These are phyloP conservation scores for Mellilla xanthometata DNA, from an alignment of 2,888 invertebrate genomes.

Conservation along the genomic window DNA sequence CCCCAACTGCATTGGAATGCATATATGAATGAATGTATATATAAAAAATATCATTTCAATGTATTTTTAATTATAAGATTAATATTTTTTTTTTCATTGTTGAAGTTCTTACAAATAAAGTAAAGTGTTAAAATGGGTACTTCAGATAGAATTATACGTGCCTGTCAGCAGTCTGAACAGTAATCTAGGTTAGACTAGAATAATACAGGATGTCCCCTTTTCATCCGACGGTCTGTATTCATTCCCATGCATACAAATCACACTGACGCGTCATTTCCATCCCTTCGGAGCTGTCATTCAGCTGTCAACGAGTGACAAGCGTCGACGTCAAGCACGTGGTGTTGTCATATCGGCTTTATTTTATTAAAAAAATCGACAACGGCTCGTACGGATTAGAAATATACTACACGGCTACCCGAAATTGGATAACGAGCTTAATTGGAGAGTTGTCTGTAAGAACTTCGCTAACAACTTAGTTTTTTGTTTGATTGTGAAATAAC, in stretches of 20 bases:
- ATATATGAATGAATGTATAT: no score
- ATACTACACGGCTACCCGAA: background rate
- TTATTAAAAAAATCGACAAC: conserved; percentile 46
- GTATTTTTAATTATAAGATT: no score
- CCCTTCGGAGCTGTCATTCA: conserved; percentile 57
- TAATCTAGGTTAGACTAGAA: background rate
- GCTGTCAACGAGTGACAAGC: conserved; percentile 63
- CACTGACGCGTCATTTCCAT: conserved; percentile 46
- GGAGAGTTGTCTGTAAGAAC: background rate
- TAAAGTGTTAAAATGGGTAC: no score
- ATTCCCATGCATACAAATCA: conserved; percentile 53
- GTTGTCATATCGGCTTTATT: conserved; percentile 62
- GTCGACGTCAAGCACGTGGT: conserved; percentile 66
- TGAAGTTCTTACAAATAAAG: no score
- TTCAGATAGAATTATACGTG: no score
- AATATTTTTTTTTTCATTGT: no score
- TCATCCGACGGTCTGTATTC: conserved; percentile 27
- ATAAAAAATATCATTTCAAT: no score
- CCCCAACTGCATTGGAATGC: no score
- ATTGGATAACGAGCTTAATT: conserved; percentile 1
- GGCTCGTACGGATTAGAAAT: conserved; percentile 12
- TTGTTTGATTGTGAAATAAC: no score
- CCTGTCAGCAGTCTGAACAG: background rate
- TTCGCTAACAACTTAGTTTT: no score
- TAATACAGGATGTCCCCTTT: conserved; percentile 20